Evolutionary conservation across 2,797 vertebrate genomes (phyloP), one percentile per base, ranked within the genome.

Genomic region (Sitta carolinensis): DNA sequence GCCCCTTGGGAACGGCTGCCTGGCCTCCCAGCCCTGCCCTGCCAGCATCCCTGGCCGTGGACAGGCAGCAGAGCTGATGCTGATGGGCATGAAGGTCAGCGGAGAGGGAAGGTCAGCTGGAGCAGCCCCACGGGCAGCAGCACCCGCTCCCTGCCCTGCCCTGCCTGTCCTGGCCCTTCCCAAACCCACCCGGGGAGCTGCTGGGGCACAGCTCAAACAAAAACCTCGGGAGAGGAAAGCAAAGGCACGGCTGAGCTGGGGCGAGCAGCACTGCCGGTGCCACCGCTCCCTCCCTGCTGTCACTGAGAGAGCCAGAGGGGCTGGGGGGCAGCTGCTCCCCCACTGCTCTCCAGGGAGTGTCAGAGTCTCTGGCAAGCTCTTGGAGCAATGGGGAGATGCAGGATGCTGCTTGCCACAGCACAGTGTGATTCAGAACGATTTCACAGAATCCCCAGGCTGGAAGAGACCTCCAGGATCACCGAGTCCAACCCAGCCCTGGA

Each of bases 11-110:
- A 66, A 21, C 0, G 2, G 14, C 72, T 57, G 63, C 48, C 34
- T 82, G 34, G 61, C 57, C 73, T 51, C 16, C 11, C 62, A 42
- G 52, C 75, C 16, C 76, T 3, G 54, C 50, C 32, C 83, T 29
- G 36, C 61, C 57, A 34, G 78, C 78, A 51, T 34, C 81, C 90
- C 11, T 26, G 59, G 69, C 8, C 2, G 40, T 20, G 11, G 6
- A 51, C 22, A 40, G 43, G 89, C 90, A 47, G 87, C 80, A 45
- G 18, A 63, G 87, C 94, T 80, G 92, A 84, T 52, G 80, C 87
- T 80, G 93, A 93, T 76, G 87, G 92, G 78, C 93, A 51, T 89
- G 93, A 96, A 94, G 95, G 95, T 95, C 93, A 90, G 72, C 0
- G 25, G 72, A 85, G 52, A 85, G 42, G 70, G 64, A 94, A 54